These are phyloP conservation scores for Eupithecia subumbrata DNA, from an alignment of 2,888 invertebrate species.

Conservation along the genomic window DNA sequence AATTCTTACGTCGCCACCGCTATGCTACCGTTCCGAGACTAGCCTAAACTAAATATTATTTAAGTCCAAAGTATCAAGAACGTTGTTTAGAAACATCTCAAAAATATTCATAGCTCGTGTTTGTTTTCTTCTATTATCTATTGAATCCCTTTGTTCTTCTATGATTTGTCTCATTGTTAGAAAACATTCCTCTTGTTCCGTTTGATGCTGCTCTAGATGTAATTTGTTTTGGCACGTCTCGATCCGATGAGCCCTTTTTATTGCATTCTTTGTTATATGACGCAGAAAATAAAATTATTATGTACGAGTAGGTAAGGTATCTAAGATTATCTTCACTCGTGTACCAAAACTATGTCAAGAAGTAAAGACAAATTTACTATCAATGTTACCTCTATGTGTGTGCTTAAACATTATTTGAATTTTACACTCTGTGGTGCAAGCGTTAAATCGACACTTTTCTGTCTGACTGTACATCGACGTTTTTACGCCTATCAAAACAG, in stretches of 20 bases:
- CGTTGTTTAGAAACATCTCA: conserved; percentile 62
- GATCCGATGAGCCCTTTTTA: conserved; percentile 9
- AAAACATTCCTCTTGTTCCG: conserved; percentile 71
- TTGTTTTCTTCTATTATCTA: conserved; percentile 80
- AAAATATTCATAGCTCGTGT: conserved; percentile 67
- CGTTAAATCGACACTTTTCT: no score
- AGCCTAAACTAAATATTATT: not conserved
- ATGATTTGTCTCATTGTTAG: conserved; percentile 70
- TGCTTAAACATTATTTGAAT: no score
- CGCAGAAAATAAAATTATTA: conserved; percentile 10
- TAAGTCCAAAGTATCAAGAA: conserved; percentile 36
- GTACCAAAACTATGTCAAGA: not conserved
- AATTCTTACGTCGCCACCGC: not conserved
- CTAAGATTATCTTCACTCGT: not conserved
- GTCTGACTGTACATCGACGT: no score
- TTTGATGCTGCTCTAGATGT: conserved; percentile 41
- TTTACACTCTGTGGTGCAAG: no score
- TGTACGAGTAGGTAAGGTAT: not conserved
- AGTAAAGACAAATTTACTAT: no score
- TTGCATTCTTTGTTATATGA: conserved; percentile 17
- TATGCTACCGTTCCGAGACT: not conserved
- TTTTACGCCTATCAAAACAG: no score
- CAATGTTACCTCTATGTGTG: no score
- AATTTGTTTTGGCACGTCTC: conserved; percentile 41
- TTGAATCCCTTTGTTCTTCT: conserved; percentile 77